Evolutionary conservation across 2,113 vertebrate species (phyloP).

Genomic region (Nanorana parkeri): DNA sequence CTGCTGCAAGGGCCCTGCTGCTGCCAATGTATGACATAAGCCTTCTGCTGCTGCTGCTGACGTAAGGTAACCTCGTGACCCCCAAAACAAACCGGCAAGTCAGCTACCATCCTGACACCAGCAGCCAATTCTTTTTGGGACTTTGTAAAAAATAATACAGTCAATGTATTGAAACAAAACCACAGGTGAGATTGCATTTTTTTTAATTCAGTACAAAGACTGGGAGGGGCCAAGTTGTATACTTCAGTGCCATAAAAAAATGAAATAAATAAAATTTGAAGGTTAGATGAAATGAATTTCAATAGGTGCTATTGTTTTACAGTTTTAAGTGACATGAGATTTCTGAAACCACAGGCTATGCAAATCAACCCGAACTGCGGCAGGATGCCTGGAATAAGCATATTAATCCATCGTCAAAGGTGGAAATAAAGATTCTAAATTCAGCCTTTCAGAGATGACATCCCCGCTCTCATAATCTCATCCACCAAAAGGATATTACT

Average conservation of each 20-base stretch:
- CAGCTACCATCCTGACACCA: too few species aligned
- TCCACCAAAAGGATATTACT: conserved; percentile 97
- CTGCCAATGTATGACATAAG: too few species aligned
- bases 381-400: background rate
- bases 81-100: too few species aligned
- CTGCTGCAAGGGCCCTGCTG: too few species aligned
- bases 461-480: conserved; percentile 96
- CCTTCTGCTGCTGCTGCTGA: too few species aligned
- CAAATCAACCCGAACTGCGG: background rate
- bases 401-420: background rate
- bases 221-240: conserved; percentile 64
- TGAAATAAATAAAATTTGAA: conserved; percentile 76
- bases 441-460: conserved; percentile 97
- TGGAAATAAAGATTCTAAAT: background rate
- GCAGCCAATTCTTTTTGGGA: too few species aligned
- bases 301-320: conserved; percentile 53
- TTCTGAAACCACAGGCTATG: conserved; percentile 36
- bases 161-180: too few species aligned
- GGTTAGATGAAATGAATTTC: conserved; percentile 55
- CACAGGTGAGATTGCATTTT: conserved; percentile 62
- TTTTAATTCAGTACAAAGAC: conserved; percentile 81
- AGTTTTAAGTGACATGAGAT: conserved; percentile 53
- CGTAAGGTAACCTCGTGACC: too few species aligned
- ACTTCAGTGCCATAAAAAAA: conserved; percentile 79
- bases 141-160: too few species aligned